Base-by-base conservation (phyloP, 2,113 vertebrate species). In the Myotis davidii region DNA sequence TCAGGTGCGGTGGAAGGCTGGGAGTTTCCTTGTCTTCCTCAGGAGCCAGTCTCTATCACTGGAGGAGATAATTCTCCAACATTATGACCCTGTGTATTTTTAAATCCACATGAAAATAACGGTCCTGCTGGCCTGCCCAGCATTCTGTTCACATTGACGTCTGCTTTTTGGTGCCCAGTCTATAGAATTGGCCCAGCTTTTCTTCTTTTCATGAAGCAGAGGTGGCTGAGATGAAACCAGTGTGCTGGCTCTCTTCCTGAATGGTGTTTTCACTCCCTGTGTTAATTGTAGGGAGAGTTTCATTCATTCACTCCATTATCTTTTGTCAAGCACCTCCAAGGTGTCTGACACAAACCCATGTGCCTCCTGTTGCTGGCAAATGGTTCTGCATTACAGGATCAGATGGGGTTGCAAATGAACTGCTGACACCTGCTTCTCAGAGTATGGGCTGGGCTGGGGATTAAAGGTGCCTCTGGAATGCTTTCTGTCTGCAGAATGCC, bases 131-230 rank as follows among this genome's bases (percentile, higher is more conserved):
- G 13, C 54, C 78, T 39, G 13, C 59, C 27, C 59, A 91, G 72
- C 32, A 93, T 61, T 59, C 78, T 82, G 73, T 85, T 17, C 73
- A 42, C 16, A 2, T 0, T 73, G 85, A n/a, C 27, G 0, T 69
- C 34, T 90, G 65, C n/a, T 27, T 87, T 74, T 64, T 2, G 20
- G 29, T 12, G 32, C 29, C 84, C 39, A 17, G 11, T 18, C 34
- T 74, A 93, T 88, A 76, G 76, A 85, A 61, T 0, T 48, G 14
- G 83, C 32, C 77, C 42, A 29, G 59, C 14, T 85, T 56, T 69
- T 74, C 90, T 93, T 88, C 59, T 61, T 96, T 89, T 95, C 39
- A 27, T 9, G 67, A 95, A 85, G 48, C 79, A 79, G 72, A 81
- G 50, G 65, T 27, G 21, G 37, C 72, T 9, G 6, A 70, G 34